phyloP scores from a whole-genome alignment of 2,113 vertebrate species.

The Rhinoderma darwinii region DNA sequence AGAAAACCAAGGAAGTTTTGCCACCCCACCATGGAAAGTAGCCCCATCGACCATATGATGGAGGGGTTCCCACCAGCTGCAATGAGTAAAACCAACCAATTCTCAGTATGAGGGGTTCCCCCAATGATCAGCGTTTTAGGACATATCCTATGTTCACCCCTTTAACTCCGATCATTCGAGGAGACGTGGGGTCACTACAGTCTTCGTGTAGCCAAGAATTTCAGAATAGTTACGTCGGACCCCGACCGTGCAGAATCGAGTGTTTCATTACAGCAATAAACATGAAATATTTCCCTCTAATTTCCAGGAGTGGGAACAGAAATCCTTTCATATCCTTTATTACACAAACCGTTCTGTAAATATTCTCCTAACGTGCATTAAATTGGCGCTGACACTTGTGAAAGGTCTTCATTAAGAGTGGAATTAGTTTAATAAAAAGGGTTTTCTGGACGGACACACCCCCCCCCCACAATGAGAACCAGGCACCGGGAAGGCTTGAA shows the following conservation, averaged over 20 bases:
- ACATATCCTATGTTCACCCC: too few relatives aligned
- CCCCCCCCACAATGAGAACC: not conserved
- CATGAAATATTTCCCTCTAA: not conserved
- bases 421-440: constrained; percentile 32
- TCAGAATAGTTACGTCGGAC: not conserved
- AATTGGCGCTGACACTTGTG: not conserved
- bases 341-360: not conserved
- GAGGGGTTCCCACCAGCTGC: too few relatives aligned
- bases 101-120: too few relatives aligned
- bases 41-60: too few relatives aligned
- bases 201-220: too few relatives aligned
- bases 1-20: too few relatives aligned
- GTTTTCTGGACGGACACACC: not conserved
- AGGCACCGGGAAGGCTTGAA: not conserved
- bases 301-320: not conserved
- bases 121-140: too few relatives aligned
- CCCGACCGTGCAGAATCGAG: not conserved
- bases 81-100: too few relatives aligned
- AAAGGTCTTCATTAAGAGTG: constrained; percentile 22
- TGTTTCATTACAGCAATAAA: constrained; percentile 18
- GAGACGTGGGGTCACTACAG: too few relatives aligned
- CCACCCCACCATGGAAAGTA: too few relatives aligned
- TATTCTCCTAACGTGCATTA: not conserved
- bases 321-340: constrained; percentile 19
- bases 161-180: too few relatives aligned